phyloP scores from a whole-genome alignment of 2,797 vertebrate species.

The Potorous gilbertii region DNA sequence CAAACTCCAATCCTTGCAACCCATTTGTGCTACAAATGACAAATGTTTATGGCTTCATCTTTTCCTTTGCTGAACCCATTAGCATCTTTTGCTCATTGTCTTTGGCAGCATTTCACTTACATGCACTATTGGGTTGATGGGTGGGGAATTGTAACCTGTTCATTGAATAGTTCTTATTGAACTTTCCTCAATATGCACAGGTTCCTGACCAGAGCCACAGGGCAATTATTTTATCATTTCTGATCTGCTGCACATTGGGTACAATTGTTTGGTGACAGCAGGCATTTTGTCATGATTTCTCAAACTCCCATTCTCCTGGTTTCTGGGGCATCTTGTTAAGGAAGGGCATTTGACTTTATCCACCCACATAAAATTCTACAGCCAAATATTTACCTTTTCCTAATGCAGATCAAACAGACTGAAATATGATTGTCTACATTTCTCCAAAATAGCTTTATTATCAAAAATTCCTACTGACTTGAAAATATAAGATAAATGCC shows the following conservation, averaged over 20 bases:
- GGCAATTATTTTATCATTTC: neutral
- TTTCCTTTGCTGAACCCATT: conserved; percentile 47
- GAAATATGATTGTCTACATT: conserved; percentile 62
- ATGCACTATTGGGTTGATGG: accelerated
- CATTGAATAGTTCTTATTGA: conserved; percentile 38
- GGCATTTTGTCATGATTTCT: neutral
- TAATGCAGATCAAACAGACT: conserved; percentile 38
- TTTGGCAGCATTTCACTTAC: conserved; percentile 50
- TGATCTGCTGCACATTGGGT: neutral
- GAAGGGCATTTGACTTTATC: neutral
- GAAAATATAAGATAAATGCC: conserved; percentile 48
- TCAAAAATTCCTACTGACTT: conserved; percentile 56
- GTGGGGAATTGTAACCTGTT: conserved; percentile 50
- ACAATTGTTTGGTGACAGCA: neutral
- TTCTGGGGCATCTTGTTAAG: neutral
- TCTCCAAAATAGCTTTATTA: conserved; percentile 64
- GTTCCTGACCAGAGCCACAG: neutral
- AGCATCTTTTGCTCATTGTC: accelerated
- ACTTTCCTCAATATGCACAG: neutral
- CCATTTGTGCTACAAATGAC: conserved; percentile 38
- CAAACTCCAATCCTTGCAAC: conserved; percentile 36
- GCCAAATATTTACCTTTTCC: conserved; percentile 47
- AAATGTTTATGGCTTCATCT: conserved; percentile 54
- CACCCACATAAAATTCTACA: conserved; percentile 60
- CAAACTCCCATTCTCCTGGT: neutral